These are phyloP conservation scores for Microctenopoma steveboyesi DNA, from an alignment of 2,797 vertebrate species.

Conservation along the genomic window DNA sequence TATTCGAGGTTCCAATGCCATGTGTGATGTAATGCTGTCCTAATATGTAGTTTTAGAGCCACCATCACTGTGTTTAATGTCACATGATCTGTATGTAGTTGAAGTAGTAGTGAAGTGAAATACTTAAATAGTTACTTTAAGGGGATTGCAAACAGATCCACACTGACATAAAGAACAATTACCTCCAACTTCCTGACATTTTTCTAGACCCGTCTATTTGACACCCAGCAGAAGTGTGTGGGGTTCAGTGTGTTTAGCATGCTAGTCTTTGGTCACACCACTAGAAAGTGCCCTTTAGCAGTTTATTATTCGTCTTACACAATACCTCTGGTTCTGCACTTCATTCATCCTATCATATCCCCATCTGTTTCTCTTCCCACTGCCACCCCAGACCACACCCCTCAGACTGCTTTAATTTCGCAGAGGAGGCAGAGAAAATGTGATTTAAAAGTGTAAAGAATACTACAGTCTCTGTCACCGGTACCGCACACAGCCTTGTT, in stretches of 20 bases:
- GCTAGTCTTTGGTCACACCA: conserved; percentile 78
- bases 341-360: conserved; percentile 24
- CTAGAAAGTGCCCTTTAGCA: conserved; percentile 90
- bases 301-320: conserved; percentile 73
- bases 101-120: background rate
- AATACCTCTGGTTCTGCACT: background rate
- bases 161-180: background rate
- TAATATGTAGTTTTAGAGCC: background rate
- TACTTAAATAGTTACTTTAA: background rate
- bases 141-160: background rate
- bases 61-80: background rate
- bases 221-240: background rate
- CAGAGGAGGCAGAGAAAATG: conserved; percentile 71
- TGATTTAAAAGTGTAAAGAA: conserved; percentile 65
- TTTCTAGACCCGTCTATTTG: background rate
- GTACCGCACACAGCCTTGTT: conserved; percentile 23
- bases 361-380: conserved; percentile 46
- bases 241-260: background rate
- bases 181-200: background rate
- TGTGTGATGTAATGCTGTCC: background rate
- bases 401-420: conserved; percentile 74
- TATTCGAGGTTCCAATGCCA: no score
- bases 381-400: conserved; percentile 12
- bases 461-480: conserved; percentile 45
- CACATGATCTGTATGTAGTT: no score